Base-by-base conservation (phyloP, 2,888 invertebrate genomes). In the Pseudanteris insignis region DNA sequence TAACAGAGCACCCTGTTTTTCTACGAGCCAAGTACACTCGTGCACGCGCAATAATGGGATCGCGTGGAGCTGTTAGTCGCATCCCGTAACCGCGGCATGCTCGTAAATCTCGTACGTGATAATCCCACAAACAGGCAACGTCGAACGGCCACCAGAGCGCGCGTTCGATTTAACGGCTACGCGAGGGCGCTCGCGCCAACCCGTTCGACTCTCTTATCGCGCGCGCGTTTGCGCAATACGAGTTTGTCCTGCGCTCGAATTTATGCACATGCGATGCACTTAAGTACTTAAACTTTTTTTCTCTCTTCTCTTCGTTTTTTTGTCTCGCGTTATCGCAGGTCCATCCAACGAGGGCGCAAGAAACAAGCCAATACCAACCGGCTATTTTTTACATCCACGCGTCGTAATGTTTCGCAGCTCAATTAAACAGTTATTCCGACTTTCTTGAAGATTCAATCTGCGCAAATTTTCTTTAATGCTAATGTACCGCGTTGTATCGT, bases 21-120 rank as follows among this genome's bases (percentile, higher is more conserved):
- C 21, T 8, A 6, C 12, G 9, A 21, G 18, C 18, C 26, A 53
- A 43, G 51, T 41, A 34, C 30, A 11, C 40, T 32, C 9, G 30
- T 41, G 26, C 54, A 38, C 54, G 15, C 33, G 32, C 38, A 46
- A 46, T 55, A 55, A 40, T 46, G 32, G 46, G 33, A 46, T 40
- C 32, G 46, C 54, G 30, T 46, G 36, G 34, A 51, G 34, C 34
- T 41, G 41, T 41, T 41, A 34, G 46, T 30, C 46, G 15, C 43
- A 43, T 36, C 51, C 50, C 29, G 43, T 30, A 37, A 53, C 36
- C 53, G 24, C 44, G 10, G 36, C 5, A 25, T 1, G 43, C 33
- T 46, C 54, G 44, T 54, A 54, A 54, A 54, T 54, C 54, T 54
- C 26, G 33, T 11, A 44, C 54, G 44, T 55, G 55, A 55, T 55